These are phyloP conservation scores for Chelon auratus DNA, from an alignment of 2,797 vertebrate species.

Conservation along the genomic window DNA sequence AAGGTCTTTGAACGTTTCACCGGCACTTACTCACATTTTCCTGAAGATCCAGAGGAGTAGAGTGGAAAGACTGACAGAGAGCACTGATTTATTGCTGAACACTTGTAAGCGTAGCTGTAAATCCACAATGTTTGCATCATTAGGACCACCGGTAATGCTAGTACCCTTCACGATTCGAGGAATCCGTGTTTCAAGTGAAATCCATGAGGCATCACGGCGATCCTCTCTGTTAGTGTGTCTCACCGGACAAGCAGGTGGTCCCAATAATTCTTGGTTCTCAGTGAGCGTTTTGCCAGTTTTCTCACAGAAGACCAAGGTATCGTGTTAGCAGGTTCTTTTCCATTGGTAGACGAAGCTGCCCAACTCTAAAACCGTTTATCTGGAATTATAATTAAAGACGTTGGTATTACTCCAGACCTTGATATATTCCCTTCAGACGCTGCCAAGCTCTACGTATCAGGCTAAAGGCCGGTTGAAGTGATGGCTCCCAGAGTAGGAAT, in stretches of 20 bases:
- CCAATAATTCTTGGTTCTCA: conserved; percentile 58
- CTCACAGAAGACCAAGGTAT: conserved; percentile 34
- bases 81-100: conserved; percentile 45
- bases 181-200: conserved; percentile 31
- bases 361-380: conserved; percentile 51
- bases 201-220: conserved; percentile 34
- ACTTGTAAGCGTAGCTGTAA: conserved; percentile 35
- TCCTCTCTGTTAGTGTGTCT: conserved; percentile 19
- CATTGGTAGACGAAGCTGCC: conserved; percentile 34
- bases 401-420: conserved; percentile 40
- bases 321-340: conserved; percentile 30
- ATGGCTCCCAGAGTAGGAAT: conserved; percentile 34
- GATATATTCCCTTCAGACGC: conserved; percentile 49
- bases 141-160: conserved; percentile 45
- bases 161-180: conserved; percentile 22
- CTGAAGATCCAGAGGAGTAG: neutral
- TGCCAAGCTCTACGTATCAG: conserved; percentile 39
- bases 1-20: conserved; percentile 25
- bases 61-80: conserved; percentile 20
- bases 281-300: conserved; percentile 29
- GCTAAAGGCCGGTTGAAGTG: conserved; percentile 18
- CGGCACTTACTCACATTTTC: conserved; percentile 27
- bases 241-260: conserved; percentile 64
- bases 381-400: conserved; percentile 66
- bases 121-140: conserved; percentile 47